Conservation (phyloP, 2,888 invertebrate genomes). For the Cantharis lateralis region DNA sequence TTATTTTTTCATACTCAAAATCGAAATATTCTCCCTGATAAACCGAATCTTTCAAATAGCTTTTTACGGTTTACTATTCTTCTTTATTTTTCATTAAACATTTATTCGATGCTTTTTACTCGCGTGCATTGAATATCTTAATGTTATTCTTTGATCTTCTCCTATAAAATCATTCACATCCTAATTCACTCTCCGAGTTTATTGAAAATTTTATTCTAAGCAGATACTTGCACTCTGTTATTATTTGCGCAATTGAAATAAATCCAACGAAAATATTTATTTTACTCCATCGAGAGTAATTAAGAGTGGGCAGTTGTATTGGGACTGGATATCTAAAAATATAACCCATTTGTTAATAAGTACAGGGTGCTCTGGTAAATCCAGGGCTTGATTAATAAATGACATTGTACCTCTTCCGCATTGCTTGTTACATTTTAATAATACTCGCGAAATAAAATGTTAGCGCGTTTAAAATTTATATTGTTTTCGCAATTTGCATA, state of each 20-base stretch:
- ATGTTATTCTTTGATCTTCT: slow-evolving; percentile 26
- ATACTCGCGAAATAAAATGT: background rate
- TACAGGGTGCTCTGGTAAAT: background rate
- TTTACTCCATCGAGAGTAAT: no score
- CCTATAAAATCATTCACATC: slow-evolving; percentile 7
- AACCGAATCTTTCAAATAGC: background rate
- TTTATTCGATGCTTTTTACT: slow-evolving; percentile 21
- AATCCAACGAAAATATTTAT: no score
- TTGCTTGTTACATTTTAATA: background rate
- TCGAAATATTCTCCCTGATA: background rate
- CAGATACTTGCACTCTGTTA: background rate
- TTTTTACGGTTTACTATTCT: slow-evolving; percentile 5
- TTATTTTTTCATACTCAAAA: background rate
- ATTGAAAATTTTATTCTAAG: background rate
- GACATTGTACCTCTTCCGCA: background rate
- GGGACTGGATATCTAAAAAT: no score
- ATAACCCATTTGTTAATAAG: no score
- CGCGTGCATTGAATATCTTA: slow-evolving; percentile 21
- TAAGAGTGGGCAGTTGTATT: no score
- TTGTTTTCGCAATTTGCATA: background rate
- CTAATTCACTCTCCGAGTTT: slow-evolving; percentile 22
- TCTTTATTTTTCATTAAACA: slow-evolving; percentile 23
- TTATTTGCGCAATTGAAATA: background rate
- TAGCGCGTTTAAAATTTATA: background rate
- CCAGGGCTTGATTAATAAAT: background rate